Evolutionary conservation across 2,113 vertebrate species (phyloP), one percentile per base, ranked within the genome.

Genomic region (Nansenia antarctica): DNA sequence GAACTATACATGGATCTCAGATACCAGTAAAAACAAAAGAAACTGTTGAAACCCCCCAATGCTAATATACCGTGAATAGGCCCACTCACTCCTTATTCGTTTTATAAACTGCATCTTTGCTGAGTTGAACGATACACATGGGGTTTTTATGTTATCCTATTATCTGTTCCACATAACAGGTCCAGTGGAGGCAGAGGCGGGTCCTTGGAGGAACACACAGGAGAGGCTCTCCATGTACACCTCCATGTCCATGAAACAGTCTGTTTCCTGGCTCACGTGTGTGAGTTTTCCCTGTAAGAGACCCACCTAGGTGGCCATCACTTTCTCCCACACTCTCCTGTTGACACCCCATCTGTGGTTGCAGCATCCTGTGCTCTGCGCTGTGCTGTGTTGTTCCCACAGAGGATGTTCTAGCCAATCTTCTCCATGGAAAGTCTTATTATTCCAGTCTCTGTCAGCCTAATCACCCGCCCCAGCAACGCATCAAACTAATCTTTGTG

Each of bases 401-500:
- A 70, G 66, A 70, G 69, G 70, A 85, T 74, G 79, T 77, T 62
- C 60, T 77, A 66, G 76, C 64, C 81, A 76, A 55, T 45, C 82
- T 73, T 60, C 82, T 86, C 87, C 88, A 91, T 91, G 92, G 90
- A 93, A 92, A 90, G 65, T 86, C 73, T 91, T 88, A 83, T 71
- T 74, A 74, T 87, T 79, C 64, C 68, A 67, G 79, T 76, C 67
- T 61, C 65, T 71, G 59, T 84, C 70, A 76, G 73, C 73, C 78
- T 78, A 73, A 74, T 77, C 69, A 70, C 74, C 81, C 57, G 71
- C 71, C 73, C 77, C 64, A 81, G 75, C 67, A 71, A 73, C 74
- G 69, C 68, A 73, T 68, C 62, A 47, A 72, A 78, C 85, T 80
- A 79, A 87, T 91, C 72, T 81, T 72, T 82, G 79, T 31, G 79